A percentile compares a stretch with the other conserved stretches of the same genome.
Conservation (phyloP, 2,797 vertebrate species). For the Neosilurus mollespiculum region DNA sequence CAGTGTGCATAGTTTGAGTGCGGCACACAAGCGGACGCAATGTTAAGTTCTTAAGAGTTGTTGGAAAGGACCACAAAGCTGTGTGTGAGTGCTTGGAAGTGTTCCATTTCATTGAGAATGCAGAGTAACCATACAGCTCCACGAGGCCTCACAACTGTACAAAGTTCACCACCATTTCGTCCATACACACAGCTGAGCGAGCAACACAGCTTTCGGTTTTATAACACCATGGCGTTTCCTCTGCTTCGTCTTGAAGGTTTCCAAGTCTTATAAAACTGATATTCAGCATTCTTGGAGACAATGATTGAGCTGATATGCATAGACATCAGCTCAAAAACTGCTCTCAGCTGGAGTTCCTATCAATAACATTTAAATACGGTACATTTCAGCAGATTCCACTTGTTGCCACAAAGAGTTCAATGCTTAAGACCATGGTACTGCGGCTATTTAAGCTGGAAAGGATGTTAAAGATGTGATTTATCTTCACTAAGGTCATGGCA, state of each 20-base stretch:
- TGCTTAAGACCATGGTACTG: neutral
- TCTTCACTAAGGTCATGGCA: neutral
- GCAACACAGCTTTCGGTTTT: neutral
- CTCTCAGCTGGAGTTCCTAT: neutral
- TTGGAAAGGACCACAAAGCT: neutral
- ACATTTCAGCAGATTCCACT: neutral
- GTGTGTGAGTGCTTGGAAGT: neutral
- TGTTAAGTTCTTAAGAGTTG: neutral
- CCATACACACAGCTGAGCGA: neutral
- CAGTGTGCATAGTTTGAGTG: constrained; percentile 24
- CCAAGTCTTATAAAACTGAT: neutral
- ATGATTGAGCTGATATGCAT: neutral
- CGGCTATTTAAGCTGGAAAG: neutral
- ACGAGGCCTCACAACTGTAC: neutral
- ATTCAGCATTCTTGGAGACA: neutral
- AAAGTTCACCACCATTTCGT: neutral
- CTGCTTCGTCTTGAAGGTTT: constrained; percentile 5
- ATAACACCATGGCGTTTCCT: neutral
- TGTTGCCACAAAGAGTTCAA: neutral
- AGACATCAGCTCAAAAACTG: neutral
- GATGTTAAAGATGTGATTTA: neutral
- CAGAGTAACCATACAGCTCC: constrained; percentile 2
- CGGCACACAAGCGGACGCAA: constrained; percentile 1
- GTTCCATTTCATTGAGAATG: constrained; percentile 4
- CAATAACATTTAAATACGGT: neutral